Percentiles rank a stretch among this genome's conserved stretches.
These are phyloP conservation scores for Achroia grisella DNA, from an alignment of 1,140 invertebrate species.

Conservation along the genomic window DNA sequence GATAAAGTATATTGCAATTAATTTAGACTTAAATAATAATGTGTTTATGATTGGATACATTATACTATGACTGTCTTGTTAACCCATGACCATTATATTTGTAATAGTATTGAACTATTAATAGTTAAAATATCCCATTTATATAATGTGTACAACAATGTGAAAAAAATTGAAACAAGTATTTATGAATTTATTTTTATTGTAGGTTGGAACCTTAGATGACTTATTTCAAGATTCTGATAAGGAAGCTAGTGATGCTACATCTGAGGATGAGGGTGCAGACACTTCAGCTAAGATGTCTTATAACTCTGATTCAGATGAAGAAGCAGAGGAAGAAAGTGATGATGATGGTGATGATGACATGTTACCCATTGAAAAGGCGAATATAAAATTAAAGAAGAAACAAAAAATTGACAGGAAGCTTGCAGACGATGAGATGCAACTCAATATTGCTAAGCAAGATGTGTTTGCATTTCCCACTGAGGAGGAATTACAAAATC, in stretches of 20 bases:
- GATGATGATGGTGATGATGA: slow-evolving; percentile 76
- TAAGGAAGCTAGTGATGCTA: slow-evolving; percentile 48
- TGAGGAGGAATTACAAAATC: slow-evolving; percentile 81
- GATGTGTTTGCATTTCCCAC: slow-evolving; percentile 85
- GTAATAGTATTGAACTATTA: too few species aligned
- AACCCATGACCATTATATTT: too few species aligned
- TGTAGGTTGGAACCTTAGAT: slow-evolving; percentile 65
- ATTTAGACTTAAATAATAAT: too few species aligned
- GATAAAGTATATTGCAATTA: too few species aligned
- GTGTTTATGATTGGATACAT: too few species aligned
- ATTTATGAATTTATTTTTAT: slow-evolving; percentile 11
- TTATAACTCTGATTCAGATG: slow-evolving; percentile 69
- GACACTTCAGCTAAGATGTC: slow-evolving; percentile 38
- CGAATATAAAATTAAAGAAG: slow-evolving; percentile 86
- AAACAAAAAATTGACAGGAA: slow-evolving; percentile 82
- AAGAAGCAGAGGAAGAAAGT: slow-evolving; percentile 49
- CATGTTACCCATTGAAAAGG: slow-evolving; percentile 90
- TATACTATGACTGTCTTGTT: too few species aligned
- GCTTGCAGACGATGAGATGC: slow-evolving; percentile 86
- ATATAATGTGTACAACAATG: too few species aligned
- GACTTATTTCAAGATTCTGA: slow-evolving; percentile 65
- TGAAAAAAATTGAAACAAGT: too few species aligned
- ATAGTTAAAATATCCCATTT: too few species aligned
- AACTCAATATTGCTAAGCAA: slow-evolving; percentile 82
- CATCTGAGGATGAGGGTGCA: slow-evolving; percentile 42